These are phyloP conservation scores for Drosophila grimshawi DNA, from an alignment of 1,140 invertebrate species.

Conservation along the genomic window DNA sequence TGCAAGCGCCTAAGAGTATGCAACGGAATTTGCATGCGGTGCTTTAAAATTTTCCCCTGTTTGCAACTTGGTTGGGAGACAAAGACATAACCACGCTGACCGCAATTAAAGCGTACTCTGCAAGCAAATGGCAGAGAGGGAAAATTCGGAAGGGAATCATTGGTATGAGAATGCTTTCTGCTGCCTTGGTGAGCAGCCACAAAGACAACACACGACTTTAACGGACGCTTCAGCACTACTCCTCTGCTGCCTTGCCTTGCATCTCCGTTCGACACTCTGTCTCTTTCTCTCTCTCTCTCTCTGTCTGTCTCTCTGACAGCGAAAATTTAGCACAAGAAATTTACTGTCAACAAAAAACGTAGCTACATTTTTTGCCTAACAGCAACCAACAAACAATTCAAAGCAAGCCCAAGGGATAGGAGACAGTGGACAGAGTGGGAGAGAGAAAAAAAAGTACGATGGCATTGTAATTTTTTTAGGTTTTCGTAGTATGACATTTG, in stretches of 20 bases:
- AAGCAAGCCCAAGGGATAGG: slow-evolving; percentile 32
- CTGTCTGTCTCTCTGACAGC: slow-evolving; percentile 47
- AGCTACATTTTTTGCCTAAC: slow-evolving; percentile 32
- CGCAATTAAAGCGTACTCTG: slow-evolving; percentile 71
- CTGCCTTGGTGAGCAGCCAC: slow-evolving; percentile 47
- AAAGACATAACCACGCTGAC: slow-evolving; percentile 73
- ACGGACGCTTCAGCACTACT: neutral
- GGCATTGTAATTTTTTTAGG: slow-evolving; percentile 33
- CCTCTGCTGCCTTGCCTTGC: neutral
- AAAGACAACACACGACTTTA: slow-evolving; percentile 34
- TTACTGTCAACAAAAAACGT: slow-evolving; percentile 55
- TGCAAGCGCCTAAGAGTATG: slow-evolving; percentile 63
- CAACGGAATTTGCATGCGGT: slow-evolving; percentile 44
- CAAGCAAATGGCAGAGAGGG: slow-evolving; percentile 35
- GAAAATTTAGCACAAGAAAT: slow-evolving; percentile 74
- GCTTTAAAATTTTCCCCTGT: slow-evolving; percentile 36
- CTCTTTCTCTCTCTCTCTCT: neutral
- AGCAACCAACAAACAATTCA: slow-evolving; percentile 36
- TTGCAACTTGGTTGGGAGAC: slow-evolving; percentile 49
- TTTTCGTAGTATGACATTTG: slow-evolving; percentile 41
- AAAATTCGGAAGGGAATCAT: neutral
- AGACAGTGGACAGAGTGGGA: neutral
- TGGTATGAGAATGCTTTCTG: slow-evolving; percentile 33
- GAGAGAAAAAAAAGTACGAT: neutral
- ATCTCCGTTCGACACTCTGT: neutral